Evolutionary conservation across 2,113 vertebrate genomes (phyloP), one percentile per base, ranked within the genome.

Genomic region (Pterocles gutturalis): DNA sequence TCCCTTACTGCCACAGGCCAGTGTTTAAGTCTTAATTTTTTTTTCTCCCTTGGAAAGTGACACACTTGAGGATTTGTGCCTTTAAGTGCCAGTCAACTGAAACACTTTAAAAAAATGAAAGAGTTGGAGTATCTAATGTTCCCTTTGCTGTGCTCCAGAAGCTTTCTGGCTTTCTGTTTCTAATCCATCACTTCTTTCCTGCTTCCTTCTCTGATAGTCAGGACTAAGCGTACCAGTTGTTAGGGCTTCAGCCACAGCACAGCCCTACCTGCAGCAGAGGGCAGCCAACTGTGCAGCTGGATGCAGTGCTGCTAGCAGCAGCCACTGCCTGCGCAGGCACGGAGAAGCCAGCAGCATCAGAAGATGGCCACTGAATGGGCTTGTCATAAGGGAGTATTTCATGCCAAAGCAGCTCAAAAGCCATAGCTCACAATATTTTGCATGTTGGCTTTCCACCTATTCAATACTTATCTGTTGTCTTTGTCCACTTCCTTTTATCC

Each of bases 241-340:
- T 26, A 5, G 83, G 64, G 38, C 33, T 29, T 5, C 19, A n/a
- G 57, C 7, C 83, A 10, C 18, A 18, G 38, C 13, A 31, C 77
- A 70, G 73, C 69, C 55, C 64, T 73, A 72, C 20, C 31, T 48
- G 41, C 66, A 34, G 73, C 85, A 87, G 86, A 29, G 67, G 58
- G 67, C 87, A 83, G 87, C 41, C 5, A 41, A 41, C 13, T 14
- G 41, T 41, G 41, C 41, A 41, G 41, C 41, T 41, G 41, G 41
- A 41, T 41, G 41, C 41, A 41, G 41, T 41, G 41, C 54, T 67
- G 58, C 31, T 67, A 31, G 67, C 73, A 16, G n/a, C 45, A 11
- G 22, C 53, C 2, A 1, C n/a, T 17, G 38, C 33, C 33, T 3
- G 3, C 3, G 0, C 13, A 17, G 14, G 16, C 41, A 7, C 21